Evolutionary conservation across 2,797 vertebrate species (phyloP), one percentile per base, ranked within the genome.

Genomic region (Dromococcyx pavoninus): DNA sequence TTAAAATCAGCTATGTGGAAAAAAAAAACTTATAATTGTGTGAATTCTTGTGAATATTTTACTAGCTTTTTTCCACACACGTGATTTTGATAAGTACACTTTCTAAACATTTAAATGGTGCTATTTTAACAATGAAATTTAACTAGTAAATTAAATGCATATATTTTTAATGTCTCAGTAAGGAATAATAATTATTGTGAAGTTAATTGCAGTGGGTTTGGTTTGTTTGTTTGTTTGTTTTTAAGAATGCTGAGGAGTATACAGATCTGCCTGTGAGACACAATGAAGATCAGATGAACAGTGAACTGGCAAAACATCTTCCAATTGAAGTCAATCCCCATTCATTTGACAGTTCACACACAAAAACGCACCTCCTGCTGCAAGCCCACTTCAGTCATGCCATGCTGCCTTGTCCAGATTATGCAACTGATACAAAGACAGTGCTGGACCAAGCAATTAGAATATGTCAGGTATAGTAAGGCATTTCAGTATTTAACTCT

Each of bases 281-380:
- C 98, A 99, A 99, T 73, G 99, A 99, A 97, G 99, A 99, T 98
- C 99, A 99, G 97, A 98, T 99, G 97, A 99, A 99, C 97, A 98
- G 98, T 82, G 99, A 99, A 91, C 96, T 99, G 95, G 99, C 99
- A 82, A 98, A 98, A 97, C 98, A 97, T 92, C 99, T 99, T 97
- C 99, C 99, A 56, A 94, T 99, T 85, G 98, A 99, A 98, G 98
- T 99, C 92, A 99, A 99, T 95, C 98, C 99, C 28, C 98, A 99
- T 96, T 99, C 99, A 4, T 99, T 98, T 58, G 99, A 99, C 98
- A 99, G 98, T 50, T 98, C 99, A 35, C 99, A 99, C 98, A 99
- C 99, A 88, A 99, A 99, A 97, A 97, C 99, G 11, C 98, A 99
- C 96, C 98, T 99, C 88, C 98, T 99, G 74, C 98, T 99, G 25